A percentile compares a stretch with the other conserved stretches of the same genome.
Evolutionary conservation across 2,113 vertebrate genomes (phyloP).

Genomic region (Macquaria ambigua): DNA sequence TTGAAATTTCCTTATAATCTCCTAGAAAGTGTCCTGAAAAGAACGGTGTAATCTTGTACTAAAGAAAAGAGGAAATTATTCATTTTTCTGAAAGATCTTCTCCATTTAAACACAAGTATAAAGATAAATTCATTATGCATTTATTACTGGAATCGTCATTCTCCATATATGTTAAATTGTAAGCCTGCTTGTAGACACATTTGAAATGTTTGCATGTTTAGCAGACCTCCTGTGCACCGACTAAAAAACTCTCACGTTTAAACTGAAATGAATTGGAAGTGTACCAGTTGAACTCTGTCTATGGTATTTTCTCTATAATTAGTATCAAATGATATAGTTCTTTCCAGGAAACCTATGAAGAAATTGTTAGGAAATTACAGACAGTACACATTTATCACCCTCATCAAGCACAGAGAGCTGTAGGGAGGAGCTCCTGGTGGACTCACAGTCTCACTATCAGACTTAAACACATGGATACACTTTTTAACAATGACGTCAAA

Average conservation of each 20-base stretch:
- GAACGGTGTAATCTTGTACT: neutral
- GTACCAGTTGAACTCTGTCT: neutral
- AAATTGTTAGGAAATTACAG: neutral
- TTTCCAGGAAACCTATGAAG: neutral
- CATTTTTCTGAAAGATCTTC: neutral
- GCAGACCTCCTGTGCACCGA: neutral
- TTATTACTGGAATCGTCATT: neutral
- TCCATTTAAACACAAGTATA: neutral
- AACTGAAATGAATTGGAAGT: neutral
- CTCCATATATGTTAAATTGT: neutral
- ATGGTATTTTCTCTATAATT: neutral
- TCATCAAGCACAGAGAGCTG: neutral
- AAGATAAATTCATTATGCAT: too few species aligned
- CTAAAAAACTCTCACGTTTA: neutral
- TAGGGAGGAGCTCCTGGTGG: neutral
- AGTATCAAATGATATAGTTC: neutral
- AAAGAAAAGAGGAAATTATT: neutral
- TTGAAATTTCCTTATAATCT: neutral
- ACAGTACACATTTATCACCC: neutral
- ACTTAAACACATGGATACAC: neutral
- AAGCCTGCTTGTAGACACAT: neutral
- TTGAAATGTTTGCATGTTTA: neutral
- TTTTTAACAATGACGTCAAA: neutral
- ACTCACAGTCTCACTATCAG: neutral
- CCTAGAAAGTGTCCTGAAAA: neutral